A percentile compares a stretch with the other conserved stretches of the same genome.
Conservation (phyloP, 1,140 invertebrate genomes). For the Leptopilina clavipes region DNA sequence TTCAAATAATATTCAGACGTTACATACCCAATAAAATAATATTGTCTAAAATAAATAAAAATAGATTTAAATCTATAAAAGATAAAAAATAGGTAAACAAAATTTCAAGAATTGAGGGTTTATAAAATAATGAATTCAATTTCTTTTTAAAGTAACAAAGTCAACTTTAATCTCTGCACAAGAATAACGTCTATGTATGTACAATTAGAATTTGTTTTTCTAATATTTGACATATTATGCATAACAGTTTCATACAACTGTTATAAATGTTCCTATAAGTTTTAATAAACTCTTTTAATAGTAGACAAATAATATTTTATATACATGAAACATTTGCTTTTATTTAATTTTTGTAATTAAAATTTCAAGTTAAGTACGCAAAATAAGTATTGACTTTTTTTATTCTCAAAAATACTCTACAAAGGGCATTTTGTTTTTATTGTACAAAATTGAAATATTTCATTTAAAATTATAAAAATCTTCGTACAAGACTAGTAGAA, state of each 20-base stretch:
- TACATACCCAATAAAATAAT: too few relatives aligned
- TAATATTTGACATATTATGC: background rate
- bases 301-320: too few relatives aligned
- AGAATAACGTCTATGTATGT: slow-evolving; percentile 11
- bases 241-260: background rate
- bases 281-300: background rate
- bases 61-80: too few relatives aligned
- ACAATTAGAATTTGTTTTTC: background rate
- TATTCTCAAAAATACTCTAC: slow-evolving; percentile 28
- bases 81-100: too few relatives aligned
- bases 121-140: background rate
- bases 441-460: slow-evolving; percentile 2
- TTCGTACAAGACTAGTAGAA: background rate
- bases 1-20: too few relatives aligned
- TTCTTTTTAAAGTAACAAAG: background rate
- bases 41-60: too few relatives aligned
- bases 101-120: background rate
- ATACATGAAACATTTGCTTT: background rate
- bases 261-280: background rate
- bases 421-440: background rate
- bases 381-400: background rate
- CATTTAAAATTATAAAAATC: background rate
- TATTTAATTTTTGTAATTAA: background rate
- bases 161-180: slow-evolving; percentile 17
- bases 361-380: background rate